These are phyloP conservation scores for Thera obeliscata DNA, from an alignment of 2,888 invertebrate genomes.

Conservation along the genomic window DNA sequence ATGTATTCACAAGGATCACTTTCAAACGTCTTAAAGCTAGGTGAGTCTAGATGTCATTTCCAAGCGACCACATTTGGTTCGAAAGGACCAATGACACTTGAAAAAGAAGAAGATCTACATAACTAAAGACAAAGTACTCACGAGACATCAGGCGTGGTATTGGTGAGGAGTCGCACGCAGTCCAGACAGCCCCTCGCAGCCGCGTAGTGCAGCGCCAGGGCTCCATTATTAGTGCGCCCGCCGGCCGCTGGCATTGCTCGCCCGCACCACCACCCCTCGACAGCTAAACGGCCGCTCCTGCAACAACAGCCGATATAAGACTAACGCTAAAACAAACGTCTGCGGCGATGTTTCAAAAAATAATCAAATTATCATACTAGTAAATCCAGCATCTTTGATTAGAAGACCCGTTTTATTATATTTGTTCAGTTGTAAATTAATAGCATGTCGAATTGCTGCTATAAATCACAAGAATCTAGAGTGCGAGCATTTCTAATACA, in stretches of 20 bases:
- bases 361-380: not conserved
- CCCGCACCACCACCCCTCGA: slow-evolving; percentile 81
- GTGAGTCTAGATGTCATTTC: too few relatives aligned
- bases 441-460: not conserved
- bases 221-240: slow-evolving; percentile 86
- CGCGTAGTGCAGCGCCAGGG: slow-evolving; percentile 94
- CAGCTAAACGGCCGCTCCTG: slow-evolving; percentile 80
- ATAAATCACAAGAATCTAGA: slow-evolving; percentile 1
- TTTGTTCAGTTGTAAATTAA: too few relatives aligned
- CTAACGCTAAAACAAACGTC: too few relatives aligned
- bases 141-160: slow-evolving; percentile 92
- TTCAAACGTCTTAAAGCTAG: too few relatives aligned
- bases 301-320: slow-evolving; percentile 1
- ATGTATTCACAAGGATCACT: too few relatives aligned
- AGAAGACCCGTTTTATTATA: not conserved
- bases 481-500: slow-evolving; percentile 37
- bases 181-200: slow-evolving; percentile 94
- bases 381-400: not conserved
- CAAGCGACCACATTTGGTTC: too few relatives aligned
- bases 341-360: too few relatives aligned
- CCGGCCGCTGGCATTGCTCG: slow-evolving; percentile 74
- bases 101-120: too few relatives aligned
- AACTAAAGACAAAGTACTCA: slow-evolving; percentile 61
- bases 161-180: slow-evolving; percentile 91
- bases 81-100: too few relatives aligned